These are phyloP conservation scores for Sciurus niger DNA, from an alignment of 2,113 vertebrate genomes.

Conservation along the genomic window DNA sequence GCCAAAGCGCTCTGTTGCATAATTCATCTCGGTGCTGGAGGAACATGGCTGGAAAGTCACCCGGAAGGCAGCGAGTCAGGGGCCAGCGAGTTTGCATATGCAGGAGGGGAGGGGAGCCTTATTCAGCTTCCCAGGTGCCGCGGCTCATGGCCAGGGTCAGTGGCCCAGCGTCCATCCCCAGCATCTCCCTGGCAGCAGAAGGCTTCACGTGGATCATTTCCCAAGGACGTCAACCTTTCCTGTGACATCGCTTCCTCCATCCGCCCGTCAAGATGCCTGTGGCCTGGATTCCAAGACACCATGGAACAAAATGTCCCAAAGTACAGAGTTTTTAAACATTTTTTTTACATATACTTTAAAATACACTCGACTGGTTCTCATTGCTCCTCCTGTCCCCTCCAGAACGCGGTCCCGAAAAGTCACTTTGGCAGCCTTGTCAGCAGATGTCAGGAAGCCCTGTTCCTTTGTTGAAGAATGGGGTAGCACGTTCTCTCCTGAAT, in stretches of 20 bases:
- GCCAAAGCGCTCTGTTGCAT: slow-evolving; percentile 14
- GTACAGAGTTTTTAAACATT: no score
- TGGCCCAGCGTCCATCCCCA: background rate
- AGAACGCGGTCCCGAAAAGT: background rate
- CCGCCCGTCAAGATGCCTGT: fast-evolving
- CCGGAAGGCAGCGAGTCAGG: background rate
- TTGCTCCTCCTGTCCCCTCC: background rate
- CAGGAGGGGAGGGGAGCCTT: background rate
- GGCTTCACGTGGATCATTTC: background rate
- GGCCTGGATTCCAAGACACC: background rate
- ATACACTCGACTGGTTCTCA: background rate
- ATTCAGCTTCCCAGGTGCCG: fast-evolving
- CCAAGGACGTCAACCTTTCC: background rate
- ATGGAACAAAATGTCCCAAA: background rate
- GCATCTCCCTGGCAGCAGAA: background rate
- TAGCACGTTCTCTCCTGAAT: background rate
- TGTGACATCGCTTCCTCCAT: background rate
- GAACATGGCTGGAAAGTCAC: background rate
- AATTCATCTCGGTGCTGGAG: slow-evolving; percentile 32
- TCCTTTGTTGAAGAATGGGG: background rate
- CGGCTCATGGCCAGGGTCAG: background rate
- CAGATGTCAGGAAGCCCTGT: background rate
- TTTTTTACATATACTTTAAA: background rate
- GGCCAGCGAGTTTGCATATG: background rate
- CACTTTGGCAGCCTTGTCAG: background rate